phyloP scores from a whole-genome alignment of 2,797 vertebrate genomes.

The Cyclopterus lumpus region DNA sequence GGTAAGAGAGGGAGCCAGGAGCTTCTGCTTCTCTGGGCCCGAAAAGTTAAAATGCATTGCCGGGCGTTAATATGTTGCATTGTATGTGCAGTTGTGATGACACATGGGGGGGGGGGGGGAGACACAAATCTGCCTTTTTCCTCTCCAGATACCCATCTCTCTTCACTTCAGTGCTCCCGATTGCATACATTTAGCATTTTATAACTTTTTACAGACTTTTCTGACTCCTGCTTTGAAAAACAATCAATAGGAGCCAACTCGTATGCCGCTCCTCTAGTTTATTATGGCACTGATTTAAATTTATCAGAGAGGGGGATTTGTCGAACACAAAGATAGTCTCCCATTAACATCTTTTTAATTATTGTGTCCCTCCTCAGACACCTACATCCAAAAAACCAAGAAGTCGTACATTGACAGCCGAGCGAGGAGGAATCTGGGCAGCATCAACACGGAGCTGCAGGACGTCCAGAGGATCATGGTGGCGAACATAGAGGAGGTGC shows the following conservation, averaged over 20 bases:
- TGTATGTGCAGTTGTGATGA: neutral
- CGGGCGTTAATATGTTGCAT: neutral
- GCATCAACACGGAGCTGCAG: slow-evolving; percentile 97
- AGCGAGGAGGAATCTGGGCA: slow-evolving; percentile 94
- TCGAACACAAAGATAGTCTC: neutral
- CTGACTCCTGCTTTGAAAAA: neutral
- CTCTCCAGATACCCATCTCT: no score
- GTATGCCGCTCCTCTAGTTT: neutral
- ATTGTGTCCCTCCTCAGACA: slow-evolving; percentile 83
- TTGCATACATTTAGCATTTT: neutral
- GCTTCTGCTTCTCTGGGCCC: neutral
- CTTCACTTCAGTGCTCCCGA: neutral
- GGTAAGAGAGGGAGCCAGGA: slow-evolving; percentile 82
- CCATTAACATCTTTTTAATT: neutral
- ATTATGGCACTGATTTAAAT: neutral
- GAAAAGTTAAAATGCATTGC: neutral
- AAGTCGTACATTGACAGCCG: slow-evolving; percentile 98
- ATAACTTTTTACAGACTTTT: neutral
- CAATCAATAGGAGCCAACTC: neutral
- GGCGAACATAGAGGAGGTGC: slow-evolving; percentile 97
- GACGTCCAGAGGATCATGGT: slow-evolving; percentile 99
- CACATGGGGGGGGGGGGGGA: neutral
- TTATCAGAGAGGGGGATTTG: neutral
- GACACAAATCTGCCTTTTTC: neutral
- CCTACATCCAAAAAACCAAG: slow-evolving; percentile 99